Evolutionary conservation across 2,113 vertebrate species (phyloP).

Genomic region (Psilopsiagon aymara): DNA sequence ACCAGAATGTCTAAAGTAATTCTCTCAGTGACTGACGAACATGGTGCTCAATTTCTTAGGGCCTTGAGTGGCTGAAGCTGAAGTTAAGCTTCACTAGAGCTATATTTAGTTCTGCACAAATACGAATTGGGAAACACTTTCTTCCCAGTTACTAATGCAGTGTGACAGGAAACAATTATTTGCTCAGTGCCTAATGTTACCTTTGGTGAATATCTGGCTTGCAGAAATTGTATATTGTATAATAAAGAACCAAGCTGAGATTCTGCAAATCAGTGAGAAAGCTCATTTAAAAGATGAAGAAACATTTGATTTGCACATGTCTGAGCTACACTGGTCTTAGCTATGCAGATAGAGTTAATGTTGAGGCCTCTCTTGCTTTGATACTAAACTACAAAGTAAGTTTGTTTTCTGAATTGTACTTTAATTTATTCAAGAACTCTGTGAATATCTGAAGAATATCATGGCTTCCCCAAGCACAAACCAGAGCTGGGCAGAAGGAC

Average conservation of each 20-base stretch:
- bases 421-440: slow-evolving; percentile 25
- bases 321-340: not conserved
- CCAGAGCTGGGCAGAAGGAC: not conserved
- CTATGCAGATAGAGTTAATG: not conserved
- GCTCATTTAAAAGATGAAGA: not conserved
- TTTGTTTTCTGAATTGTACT: not conserved
- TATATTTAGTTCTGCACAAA: slow-evolving; percentile 56
- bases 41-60: not conserved
- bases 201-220: slow-evolving; percentile 40
- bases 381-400: not conserved
- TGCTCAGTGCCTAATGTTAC: slow-evolving; percentile 50
- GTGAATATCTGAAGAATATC: not conserved
- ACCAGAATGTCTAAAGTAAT: not conserved
- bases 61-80: not conserved
- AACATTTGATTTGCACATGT: not conserved
- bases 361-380: not conserved
- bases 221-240: not conserved
- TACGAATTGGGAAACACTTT: slow-evolving; percentile 42
- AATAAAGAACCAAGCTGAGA: slow-evolving; percentile 9
- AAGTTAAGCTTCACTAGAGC: slow-evolving; percentile 16
- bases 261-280: slow-evolving; percentile 9
- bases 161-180: slow-evolving; percentile 63
- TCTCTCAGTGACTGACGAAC: not conserved
- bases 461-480: not conserved
- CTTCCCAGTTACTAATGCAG: slow-evolving; percentile 38